Conservation (phyloP, 1,140 invertebrate species). For the Penaeus vannamei region DNA sequence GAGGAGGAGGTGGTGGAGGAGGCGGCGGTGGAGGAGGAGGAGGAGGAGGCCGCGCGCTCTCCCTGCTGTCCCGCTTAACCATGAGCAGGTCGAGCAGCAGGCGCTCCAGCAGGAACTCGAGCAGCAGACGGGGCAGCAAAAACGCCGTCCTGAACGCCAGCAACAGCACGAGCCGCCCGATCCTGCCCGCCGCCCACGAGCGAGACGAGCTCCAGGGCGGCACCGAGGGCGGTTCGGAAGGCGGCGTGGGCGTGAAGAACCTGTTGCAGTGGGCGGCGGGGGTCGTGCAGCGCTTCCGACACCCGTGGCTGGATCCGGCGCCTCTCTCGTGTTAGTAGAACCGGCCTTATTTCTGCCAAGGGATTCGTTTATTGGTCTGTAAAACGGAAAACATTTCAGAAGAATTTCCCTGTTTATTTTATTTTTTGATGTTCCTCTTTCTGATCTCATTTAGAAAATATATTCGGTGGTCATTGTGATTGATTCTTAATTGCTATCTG, state of each 20-base stretch:
- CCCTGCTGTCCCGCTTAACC: slow-evolving; percentile 51
- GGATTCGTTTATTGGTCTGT: neutral
- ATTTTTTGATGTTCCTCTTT: neutral
- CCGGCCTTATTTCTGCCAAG: neutral
- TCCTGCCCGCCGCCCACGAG: slow-evolving; percentile 46
- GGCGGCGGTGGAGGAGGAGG: slow-evolving; percentile 10
- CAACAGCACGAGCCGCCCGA: slow-evolving; percentile 2
- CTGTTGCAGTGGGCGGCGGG: slow-evolving; percentile 58
- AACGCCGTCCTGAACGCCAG: neutral
- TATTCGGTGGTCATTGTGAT: neutral
- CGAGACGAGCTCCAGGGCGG: slow-evolving; percentile 11
- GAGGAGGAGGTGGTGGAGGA: no score
- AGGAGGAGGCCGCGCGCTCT: slow-evolving; percentile 41
- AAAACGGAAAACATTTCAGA: no score
- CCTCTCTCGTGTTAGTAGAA: slow-evolving; percentile 53
- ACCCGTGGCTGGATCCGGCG: slow-evolving; percentile 48
- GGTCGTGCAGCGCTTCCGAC: slow-evolving; percentile 43
- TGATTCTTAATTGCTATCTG: neutral
- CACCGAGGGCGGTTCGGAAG: slow-evolving; percentile 9
- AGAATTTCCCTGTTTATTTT: neutral
- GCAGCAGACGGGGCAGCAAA: slow-evolving; percentile 46
- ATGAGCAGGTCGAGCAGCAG: slow-evolving; percentile 48
- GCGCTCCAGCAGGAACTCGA: slow-evolving; percentile 45
- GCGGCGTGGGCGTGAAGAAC: slow-evolving; percentile 51
- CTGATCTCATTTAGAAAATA: no score